phyloP scores from a whole-genome alignment of 2,113 vertebrate species.

The Paramormyrops kingsleyae region DNA sequence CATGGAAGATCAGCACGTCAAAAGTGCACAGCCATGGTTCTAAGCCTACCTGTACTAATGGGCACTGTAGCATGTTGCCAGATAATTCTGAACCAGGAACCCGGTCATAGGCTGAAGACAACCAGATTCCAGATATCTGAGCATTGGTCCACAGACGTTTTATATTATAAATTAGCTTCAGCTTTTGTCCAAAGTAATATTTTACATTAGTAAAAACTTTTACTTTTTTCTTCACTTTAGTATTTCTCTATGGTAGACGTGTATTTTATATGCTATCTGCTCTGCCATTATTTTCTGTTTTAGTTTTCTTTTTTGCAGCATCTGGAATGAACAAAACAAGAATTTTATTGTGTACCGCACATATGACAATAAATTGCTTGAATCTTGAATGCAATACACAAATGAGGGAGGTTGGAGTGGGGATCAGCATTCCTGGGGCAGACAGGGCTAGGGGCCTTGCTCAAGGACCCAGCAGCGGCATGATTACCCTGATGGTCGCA shows the following conservation, averaged over 20 bases:
- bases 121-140: not conserved
- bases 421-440: not conserved
- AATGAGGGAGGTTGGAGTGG: not conserved
- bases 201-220: not conserved
- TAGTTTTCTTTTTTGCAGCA: not conserved
- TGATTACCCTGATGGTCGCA: not conserved
- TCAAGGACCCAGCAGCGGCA: not conserved
- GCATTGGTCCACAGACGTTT: not conserved
- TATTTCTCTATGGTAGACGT: not conserved
- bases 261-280: not conserved
- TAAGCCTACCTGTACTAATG: not conserved
- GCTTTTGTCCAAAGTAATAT: not conserved
- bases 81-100: not conserved
- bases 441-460: not conserved
- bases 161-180: not conserved
- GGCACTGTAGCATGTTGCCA: not conserved
- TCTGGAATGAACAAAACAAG: not conserved
- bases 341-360: not conserved
- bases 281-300: not conserved
- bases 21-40: not conserved
- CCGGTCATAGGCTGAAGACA: not conserved
- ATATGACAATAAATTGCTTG: not conserved
- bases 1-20: not conserved
- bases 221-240: not conserved
- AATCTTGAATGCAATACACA: not conserved